Evolutionary conservation across 2,113 vertebrate species (phyloP), one percentile per base, ranked within the genome.

Genomic region (Chaenogobius annularis): DNA sequence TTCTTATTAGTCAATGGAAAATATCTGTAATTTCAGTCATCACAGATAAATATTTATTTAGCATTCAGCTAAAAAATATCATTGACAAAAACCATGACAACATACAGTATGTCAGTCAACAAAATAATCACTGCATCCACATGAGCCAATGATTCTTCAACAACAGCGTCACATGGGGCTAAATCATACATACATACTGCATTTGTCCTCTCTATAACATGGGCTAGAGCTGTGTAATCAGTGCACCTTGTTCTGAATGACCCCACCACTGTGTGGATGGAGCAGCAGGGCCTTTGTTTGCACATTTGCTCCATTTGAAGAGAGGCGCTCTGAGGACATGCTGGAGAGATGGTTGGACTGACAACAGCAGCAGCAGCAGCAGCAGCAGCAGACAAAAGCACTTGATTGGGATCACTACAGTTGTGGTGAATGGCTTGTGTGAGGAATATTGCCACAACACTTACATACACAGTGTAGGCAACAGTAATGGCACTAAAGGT

Each of bases 211-310:
- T 59, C 70, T 44, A 68, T 48, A 78, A 80, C 50, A 54, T 20
- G 50, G 79, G 37, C 44, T 66, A 66, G 48, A 61, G 47, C 75
- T 66, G 74, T 69, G 50, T 63, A 63, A 63, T 47, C 66, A n/a
- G 35, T 47, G 26, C 37, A 55, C 70, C 63, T 82, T 78, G 76
- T 77, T 83, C 74, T 69, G 74, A 62, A 50, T 69, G 74, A 70
- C 15, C 61, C 48, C 77, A 69, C 46, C 40, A 70, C 76, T 84
- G 72, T 84, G 83, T 77, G 69, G 35, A 77, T 59, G 74, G 73
- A 84, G 46, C 72, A 77, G 50, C 72, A 74, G 78, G 43, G 77
- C 66, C 66, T 80, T 37, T 22, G 67, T 69, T 69, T 20, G 48
- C 44, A 44, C 58, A 26, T 79, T 55, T 63, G 64, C 54, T 75